Evolutionary conservation across 1,140 invertebrate species (phyloP).

Genomic region (Nylanderia fulva): DNA sequence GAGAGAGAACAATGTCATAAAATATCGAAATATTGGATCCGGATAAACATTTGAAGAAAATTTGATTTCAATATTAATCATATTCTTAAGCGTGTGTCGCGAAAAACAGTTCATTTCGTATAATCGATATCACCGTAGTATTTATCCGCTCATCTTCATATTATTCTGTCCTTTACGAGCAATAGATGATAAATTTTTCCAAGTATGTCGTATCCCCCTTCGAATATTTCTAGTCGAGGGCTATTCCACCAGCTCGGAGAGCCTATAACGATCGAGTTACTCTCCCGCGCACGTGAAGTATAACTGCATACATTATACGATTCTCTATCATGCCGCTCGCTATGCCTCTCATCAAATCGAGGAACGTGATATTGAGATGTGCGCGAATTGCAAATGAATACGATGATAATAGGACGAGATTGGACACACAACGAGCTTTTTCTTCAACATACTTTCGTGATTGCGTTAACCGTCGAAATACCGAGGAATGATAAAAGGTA

Average conservation of each 20-base stretch:
- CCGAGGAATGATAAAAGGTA: neutral
- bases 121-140: neutral
- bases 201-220: conserved; percentile 30
- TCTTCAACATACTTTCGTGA: neutral
- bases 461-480: neutral
- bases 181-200: conserved; percentile 51
- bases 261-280: conserved; percentile 33
- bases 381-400: neutral
- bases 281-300: neutral
- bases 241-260: neutral
- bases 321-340: neutral
- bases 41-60: conserved; percentile 6
- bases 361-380: no score
- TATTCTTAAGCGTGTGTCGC: neutral
- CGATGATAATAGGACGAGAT: conserved; percentile 12
- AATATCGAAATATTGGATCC: conserved; percentile 30
- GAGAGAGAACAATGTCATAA: neutral
- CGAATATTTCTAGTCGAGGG: conserved; percentile 36
- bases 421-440: neutral
- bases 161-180: conserved; percentile 24
- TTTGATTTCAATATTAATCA: neutral
- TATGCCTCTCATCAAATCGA: neutral
- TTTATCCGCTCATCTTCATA: neutral
- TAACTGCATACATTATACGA: neutral
- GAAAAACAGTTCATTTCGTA: neutral